Evolutionary conservation across 2,113 vertebrate species (phyloP).

Genomic region (Plectropomus leopardus): DNA sequence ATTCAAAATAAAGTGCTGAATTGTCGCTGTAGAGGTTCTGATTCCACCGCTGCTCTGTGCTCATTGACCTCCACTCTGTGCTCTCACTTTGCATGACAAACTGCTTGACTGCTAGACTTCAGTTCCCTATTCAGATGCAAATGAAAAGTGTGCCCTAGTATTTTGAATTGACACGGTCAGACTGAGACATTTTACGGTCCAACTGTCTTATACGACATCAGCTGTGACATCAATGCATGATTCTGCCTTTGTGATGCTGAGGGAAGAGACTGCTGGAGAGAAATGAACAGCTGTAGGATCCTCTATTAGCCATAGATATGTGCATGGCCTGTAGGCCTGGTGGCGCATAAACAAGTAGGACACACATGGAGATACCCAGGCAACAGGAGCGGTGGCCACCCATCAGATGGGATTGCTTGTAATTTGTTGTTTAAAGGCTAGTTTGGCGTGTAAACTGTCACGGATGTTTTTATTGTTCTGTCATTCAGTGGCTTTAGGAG

Average conservation of each 20-base stretch:
- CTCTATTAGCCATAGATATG: conserved; percentile 72
- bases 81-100: conserved; percentile 49
- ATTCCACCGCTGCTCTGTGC: background rate
- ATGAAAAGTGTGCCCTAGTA: conserved; percentile 34
- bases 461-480: conserved; percentile 66
- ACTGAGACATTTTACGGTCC: conserved; percentile 40
- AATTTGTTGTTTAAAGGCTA: conserved; percentile 83
- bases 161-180: conserved; percentile 6
- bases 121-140: conserved; percentile 52
- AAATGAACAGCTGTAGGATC: conserved; percentile 76
- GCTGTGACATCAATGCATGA: conserved; percentile 73
- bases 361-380: conserved; percentile 62
- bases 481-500: background rate
- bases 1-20: background rate
- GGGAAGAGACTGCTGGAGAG: conserved; percentile 72
- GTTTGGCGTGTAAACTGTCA: conserved; percentile 72
- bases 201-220: conserved; percentile 81
- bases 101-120: conserved; percentile 13
- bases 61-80: conserved; percentile 8
- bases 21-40: background rate
- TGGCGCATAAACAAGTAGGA: conserved; percentile 66
- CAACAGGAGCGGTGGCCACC: conserved; percentile 71
- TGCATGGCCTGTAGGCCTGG: conserved; percentile 64
- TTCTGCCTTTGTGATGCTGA: conserved; percentile 64
- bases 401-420: conserved; percentile 78